These are phyloP conservation scores for Rhabdomys pumilio DNA, from an alignment of 2,797 vertebrate species.

Conservation along the genomic window DNA sequence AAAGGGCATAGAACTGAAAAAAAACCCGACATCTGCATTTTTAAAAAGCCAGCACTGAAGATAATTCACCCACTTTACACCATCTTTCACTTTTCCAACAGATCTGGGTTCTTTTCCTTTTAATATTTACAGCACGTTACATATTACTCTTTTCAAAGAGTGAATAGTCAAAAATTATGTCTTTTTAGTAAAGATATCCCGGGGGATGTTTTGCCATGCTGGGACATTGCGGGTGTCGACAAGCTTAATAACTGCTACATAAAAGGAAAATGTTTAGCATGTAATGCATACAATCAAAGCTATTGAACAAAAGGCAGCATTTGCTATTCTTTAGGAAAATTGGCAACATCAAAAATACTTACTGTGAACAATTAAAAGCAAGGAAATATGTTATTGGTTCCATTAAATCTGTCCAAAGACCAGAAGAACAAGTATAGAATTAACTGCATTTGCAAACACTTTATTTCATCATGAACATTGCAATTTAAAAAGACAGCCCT, in stretches of 20 bases:
- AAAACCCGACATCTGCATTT: neutral
- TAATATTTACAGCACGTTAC: conserved; percentile 29
- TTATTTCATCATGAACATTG: conserved; percentile 79
- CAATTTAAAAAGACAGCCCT: conserved; percentile 81
- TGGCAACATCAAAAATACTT: conserved; percentile 78
- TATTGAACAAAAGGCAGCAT: conserved; percentile 71
- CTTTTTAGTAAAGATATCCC: conserved; percentile 14
- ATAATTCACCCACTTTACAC: neutral
- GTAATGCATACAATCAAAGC: conserved; percentile 76
- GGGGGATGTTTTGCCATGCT: conserved; percentile 18
- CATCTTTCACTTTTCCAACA: conserved; percentile 18
- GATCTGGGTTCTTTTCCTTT: conserved; percentile 2
- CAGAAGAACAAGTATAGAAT: conserved; percentile 70
- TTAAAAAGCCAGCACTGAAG: neutral
- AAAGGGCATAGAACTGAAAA: neutral
- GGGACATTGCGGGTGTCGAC: conserved; percentile 56
- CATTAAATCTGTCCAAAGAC: conserved; percentile 74
- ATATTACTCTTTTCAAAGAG: conserved; percentile 19
- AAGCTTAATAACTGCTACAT: conserved; percentile 26
- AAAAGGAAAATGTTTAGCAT: conserved; percentile 65
- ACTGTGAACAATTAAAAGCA: conserved; percentile 80
- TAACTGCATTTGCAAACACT: conserved; percentile 76
- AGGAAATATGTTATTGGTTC: conserved; percentile 69
- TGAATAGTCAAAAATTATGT: conserved; percentile 52
- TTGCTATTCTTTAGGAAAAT: conserved; percentile 80